phyloP scores from a whole-genome alignment of 2,797 vertebrate species.

The Halcyon badia region DNA sequence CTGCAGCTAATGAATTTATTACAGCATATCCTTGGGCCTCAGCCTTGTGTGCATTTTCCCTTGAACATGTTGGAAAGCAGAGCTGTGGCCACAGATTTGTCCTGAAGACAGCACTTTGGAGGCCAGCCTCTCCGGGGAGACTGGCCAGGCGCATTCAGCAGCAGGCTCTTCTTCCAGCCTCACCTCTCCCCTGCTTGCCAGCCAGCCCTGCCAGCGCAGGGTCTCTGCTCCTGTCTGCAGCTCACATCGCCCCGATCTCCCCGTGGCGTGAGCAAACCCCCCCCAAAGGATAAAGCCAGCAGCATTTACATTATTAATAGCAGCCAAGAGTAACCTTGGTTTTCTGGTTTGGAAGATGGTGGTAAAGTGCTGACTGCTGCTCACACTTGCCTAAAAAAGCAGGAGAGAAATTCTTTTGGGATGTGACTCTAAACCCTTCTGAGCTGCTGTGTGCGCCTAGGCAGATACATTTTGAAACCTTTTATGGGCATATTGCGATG shows the following conservation, averaged over 20 bases:
- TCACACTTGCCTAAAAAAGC: constrained; percentile 62
- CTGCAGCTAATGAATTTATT: not conserved
- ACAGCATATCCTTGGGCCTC: not conserved
- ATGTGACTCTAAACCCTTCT: constrained; percentile 53
- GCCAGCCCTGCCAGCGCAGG: not conserved
- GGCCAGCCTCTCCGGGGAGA: not conserved
- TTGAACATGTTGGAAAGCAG: not conserved
- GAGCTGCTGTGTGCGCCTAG: not conserved
- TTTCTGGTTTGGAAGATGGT: constrained; percentile 42
- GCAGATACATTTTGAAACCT: constrained; percentile 42
- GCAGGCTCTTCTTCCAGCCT: not conserved
- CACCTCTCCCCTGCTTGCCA: not conserved
- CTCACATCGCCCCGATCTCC: not conserved
- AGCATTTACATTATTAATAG: constrained; percentile 7
- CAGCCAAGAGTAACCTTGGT: constrained; percentile 34
- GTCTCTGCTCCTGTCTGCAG: not conserved
- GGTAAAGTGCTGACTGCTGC: constrained; percentile 59
- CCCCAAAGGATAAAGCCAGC: not conserved
- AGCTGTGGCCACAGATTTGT: not conserved
- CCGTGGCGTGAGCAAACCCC: not conserved
- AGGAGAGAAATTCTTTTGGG: constrained; percentile 49
- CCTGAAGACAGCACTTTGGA: not conserved
- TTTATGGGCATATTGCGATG: constrained; percentile 36
- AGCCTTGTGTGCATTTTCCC: not conserved
- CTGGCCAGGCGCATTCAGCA: not conserved